These are phyloP conservation scores for Drosophila peninsularis DNA, from an alignment of 2,888 invertebrate genomes.

Conservation along the genomic window DNA sequence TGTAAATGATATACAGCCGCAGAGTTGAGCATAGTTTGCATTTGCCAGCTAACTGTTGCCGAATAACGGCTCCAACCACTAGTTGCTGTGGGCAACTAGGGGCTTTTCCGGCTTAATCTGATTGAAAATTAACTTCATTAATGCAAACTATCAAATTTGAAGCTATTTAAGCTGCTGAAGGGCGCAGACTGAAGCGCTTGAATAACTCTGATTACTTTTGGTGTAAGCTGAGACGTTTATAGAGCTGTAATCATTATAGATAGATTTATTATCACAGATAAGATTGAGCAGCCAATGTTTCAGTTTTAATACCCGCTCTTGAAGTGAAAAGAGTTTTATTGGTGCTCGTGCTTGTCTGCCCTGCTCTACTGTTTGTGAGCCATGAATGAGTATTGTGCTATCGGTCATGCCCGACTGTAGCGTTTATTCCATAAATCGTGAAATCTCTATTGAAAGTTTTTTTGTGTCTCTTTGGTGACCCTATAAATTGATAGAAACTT, in stretches of 20 bases:
- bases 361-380: too few species aligned
- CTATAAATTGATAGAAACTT: not conserved
- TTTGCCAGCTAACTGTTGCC: constrained; percentile 26
- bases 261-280: not conserved
- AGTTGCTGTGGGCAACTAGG: constrained; percentile 46
- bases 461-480: not conserved
- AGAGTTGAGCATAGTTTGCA: constrained; percentile 67
- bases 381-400: not conserved
- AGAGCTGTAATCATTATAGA: too few species aligned
- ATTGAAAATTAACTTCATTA: constrained; percentile 9
- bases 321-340: not conserved
- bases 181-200: too few species aligned
- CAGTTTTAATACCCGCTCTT: not conserved
- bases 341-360: too few species aligned
- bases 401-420: not conserved
- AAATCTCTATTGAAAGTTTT: not conserved
- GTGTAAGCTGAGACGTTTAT: not conserved
- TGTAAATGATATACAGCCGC: constrained; percentile 69
- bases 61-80: constrained; percentile 28
- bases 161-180: not conserved
- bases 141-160: constrained; percentile 1
- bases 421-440: not conserved
- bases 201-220: not conserved
- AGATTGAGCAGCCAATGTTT: not conserved
- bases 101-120: constrained; percentile 1